Conservation (phyloP, 2,888 invertebrate species). For the Hydrotaea diabolus region DNA sequence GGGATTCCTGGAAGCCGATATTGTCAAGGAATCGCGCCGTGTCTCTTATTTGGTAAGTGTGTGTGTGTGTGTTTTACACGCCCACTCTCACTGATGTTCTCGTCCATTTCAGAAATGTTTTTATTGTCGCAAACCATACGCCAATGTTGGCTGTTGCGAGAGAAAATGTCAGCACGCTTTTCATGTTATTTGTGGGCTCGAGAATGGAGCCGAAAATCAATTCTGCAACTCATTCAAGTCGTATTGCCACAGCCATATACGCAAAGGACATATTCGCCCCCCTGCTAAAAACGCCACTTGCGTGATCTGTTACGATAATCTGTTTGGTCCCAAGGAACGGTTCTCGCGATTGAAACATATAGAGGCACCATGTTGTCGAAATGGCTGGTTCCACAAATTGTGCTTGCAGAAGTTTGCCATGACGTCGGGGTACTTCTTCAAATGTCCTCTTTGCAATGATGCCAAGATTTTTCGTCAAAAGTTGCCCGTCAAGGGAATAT, state of each 20-base stretch:
- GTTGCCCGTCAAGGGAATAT: conserved; percentile 84
- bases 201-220: conserved; percentile 84
- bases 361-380: conserved; percentile 89
- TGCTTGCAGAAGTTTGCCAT: conserved; percentile 88
- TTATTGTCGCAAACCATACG: conserved; percentile 85
- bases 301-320: conserved; percentile 86
- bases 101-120: conserved; percentile 84
- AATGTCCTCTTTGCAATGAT: conserved; percentile 91
- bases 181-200: conserved; percentile 88
- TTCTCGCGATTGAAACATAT: conserved; percentile 82
- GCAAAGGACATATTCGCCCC: conserved; percentile 41
- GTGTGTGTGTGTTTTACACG: neutral
- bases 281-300: conserved; percentile 80
- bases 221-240: conserved; percentile 84
- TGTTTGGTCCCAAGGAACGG: conserved; percentile 69
- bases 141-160: conserved; percentile 88
- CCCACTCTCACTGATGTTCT: neutral
- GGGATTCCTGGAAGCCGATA: conserved; percentile 87
- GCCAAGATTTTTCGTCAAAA: conserved; percentile 82
- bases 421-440: conserved; percentile 90
- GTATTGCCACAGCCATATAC: conserved; percentile 74
- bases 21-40: conserved; percentile 85
- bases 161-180: conserved; percentile 85
- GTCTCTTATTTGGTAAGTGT: conserved; percentile 85
- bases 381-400: conserved; percentile 88